phyloP scores from a whole-genome alignment of 2,888 invertebrate genomes.

The Phytoseiulus persimilis region DNA sequence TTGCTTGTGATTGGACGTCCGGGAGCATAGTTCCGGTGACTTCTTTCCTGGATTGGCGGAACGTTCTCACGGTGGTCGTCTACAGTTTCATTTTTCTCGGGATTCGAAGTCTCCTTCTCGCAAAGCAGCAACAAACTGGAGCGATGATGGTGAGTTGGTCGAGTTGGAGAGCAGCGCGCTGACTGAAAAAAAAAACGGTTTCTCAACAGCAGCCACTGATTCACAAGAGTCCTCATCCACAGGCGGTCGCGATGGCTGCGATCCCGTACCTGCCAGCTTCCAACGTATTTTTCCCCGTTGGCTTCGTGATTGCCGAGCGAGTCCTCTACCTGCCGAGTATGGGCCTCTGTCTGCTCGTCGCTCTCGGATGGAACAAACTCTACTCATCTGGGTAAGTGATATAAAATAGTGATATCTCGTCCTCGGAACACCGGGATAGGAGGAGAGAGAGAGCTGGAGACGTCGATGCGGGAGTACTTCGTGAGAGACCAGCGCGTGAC shows the following conservation, averaged over 20 bases:
- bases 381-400: constrained; percentile 17
- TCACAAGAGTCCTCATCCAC: constrained; percentile 23
- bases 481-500: too few relatives aligned
- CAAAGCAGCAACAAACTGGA: constrained; percentile 7
- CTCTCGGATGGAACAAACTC: constrained; percentile 45
- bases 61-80: constrained; percentile 47
- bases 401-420: not conserved
- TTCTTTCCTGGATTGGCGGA: constrained; percentile 49
- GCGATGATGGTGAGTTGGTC: constrained; percentile 10
- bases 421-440: not conserved
- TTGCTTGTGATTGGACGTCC: constrained; percentile 55
- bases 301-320: constrained; percentile 53
- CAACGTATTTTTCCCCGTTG: constrained; percentile 52
- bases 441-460: too few relatives aligned
- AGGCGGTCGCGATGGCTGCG: constrained; percentile 48
- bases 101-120: not conserved
- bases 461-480: too few relatives aligned
- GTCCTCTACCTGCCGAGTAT: constrained; percentile 53
- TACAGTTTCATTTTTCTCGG: constrained; percentile 47
- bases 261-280: constrained; percentile 52
- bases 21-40: constrained; percentile 51
- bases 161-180: not conserved
- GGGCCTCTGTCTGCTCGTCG: constrained; percentile 51
- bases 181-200: too few relatives aligned
- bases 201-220: too few relatives aligned